phyloP scores from a whole-genome alignment of 2,888 invertebrate genomes.

The Matsumyia berberina region DNA sequence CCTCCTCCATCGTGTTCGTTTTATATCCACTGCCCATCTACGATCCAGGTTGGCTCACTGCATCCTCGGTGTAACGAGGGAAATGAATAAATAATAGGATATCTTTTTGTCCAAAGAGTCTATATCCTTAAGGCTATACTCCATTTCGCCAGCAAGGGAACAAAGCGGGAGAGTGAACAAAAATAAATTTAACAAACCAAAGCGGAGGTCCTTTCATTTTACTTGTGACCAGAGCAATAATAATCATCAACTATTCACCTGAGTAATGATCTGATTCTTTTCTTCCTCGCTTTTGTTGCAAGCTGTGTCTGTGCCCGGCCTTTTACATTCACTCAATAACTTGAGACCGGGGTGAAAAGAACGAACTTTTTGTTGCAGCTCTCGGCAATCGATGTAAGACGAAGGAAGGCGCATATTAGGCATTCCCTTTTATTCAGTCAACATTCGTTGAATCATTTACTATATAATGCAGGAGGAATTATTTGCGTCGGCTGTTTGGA shows the following conservation, averaged over 20 bases:
- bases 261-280: constrained; percentile 59
- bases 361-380: constrained; percentile 28
- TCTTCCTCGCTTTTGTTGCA: constrained; percentile 4
- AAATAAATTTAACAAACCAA: constrained; percentile 36
- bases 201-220: constrained; percentile 33
- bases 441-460: constrained; percentile 43
- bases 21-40: constrained; percentile 38
- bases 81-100: constrained; percentile 70
- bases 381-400: constrained; percentile 38
- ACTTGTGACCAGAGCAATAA: constrained; percentile 51
- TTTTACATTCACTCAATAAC: constrained; percentile 44
- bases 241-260: constrained; percentile 69
- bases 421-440: constrained; percentile 55
- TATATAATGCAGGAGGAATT: constrained; percentile 28
- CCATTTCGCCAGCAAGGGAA: constrained; percentile 4
- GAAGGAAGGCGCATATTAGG: constrained; percentile 27
- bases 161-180: constrained; percentile 5
- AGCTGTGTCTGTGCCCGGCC: neutral
- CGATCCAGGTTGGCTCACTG: constrained; percentile 62
- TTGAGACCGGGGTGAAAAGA: constrained; percentile 7
- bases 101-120: constrained; percentile 61
- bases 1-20: constrained; percentile 36
- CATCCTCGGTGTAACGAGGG: constrained; percentile 57
- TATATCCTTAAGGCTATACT: constrained; percentile 41
- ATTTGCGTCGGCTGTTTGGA: constrained; percentile 22